These are phyloP conservation scores for Brachionus asplanchnoidis DNA, from an alignment of 1,140 invertebrate species.

Conservation along the genomic window DNA sequence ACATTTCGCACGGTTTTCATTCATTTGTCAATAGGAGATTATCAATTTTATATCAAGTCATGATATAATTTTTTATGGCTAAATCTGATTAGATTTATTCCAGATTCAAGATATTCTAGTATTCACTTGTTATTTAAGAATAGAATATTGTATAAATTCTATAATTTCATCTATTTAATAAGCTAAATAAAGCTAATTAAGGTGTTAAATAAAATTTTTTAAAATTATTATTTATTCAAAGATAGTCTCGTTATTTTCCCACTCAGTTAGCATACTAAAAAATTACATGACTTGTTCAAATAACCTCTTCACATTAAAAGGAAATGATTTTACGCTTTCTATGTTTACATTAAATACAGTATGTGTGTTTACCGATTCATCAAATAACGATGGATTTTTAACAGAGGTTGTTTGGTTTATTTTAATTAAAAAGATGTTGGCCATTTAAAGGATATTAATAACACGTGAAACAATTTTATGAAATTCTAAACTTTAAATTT, in stretches of 20 bases:
- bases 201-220: not conserved
- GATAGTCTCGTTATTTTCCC: not conserved
- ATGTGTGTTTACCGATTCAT: not conserved
- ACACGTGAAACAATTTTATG: not conserved
- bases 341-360: not conserved
- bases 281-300: not conserved
- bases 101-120: not conserved
- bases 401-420: not conserved
- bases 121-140: not conserved
- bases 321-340: not conserved
- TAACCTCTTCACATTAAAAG: not conserved
- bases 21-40: slow-evolving; percentile 2
- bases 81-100: slow-evolving; percentile 30
- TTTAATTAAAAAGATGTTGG: not conserved
- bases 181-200: not conserved
- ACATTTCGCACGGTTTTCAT: not conserved
- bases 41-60: not conserved
- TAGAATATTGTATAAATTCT: not conserved
- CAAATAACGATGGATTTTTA: not conserved
- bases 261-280: not conserved
- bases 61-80: slow-evolving; percentile 12
- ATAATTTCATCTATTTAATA: not conserved
- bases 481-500: not conserved
- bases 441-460: not conserved
- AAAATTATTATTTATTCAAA: not conserved